phyloP scores from a whole-genome alignment of 2,113 vertebrate genomes.

The Phaetusa simplex region DNA sequence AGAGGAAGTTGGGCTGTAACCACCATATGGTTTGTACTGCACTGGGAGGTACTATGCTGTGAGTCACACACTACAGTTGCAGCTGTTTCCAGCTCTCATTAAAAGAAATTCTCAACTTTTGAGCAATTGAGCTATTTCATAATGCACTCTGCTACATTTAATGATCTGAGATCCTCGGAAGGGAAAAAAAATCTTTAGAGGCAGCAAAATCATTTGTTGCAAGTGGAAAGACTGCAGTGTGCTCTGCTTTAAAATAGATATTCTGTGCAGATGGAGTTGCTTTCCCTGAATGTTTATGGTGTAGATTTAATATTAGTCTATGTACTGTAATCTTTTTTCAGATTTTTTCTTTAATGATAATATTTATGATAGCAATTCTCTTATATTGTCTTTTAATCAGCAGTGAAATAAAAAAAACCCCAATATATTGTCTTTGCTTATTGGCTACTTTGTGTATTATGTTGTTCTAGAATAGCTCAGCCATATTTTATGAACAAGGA shows the following conservation, averaged over 20 bases:
- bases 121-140: neutral
- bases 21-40: neutral
- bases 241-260: neutral
- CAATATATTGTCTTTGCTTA: neutral
- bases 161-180: neutral
- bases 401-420: neutral
- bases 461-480: neutral
- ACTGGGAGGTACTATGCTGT: neutral
- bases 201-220: neutral
- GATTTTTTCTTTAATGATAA: neutral
- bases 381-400: neutral
- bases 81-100: neutral
- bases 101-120: neutral
- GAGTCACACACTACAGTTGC: constrained; percentile 6
- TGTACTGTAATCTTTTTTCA: neutral
- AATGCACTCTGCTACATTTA: neutral
- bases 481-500: neutral
- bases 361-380: neutral
- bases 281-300: neutral
- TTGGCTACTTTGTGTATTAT: neutral
- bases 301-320: neutral
- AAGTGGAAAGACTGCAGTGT: neutral
- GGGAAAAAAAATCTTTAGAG: neutral
- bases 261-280: neutral
- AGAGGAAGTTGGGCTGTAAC: neutral